Percentiles rank a stretch among this genome's conserved stretches.
Evolutionary conservation across 2,797 vertebrate genomes (phyloP).

Genomic region (Microctenopoma lineatum): DNA sequence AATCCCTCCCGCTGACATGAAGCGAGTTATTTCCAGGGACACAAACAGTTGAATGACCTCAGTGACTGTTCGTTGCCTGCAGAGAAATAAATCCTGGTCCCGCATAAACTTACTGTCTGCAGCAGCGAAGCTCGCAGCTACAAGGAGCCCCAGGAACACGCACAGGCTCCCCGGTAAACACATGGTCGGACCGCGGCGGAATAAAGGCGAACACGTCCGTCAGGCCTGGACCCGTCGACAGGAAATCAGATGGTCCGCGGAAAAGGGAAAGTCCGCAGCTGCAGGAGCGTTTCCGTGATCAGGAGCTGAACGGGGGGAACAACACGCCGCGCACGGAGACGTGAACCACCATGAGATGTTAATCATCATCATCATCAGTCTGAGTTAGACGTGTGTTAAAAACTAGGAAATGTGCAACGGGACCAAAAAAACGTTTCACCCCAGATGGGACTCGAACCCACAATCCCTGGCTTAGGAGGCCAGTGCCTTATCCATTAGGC

Average conservation of each 20-base stretch:
- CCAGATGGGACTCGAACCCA: slow-evolving; percentile 71
- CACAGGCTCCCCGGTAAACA: not conserved
- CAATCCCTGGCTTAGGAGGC: slow-evolving; percentile 78
- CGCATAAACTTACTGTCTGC: slow-evolving; percentile 48
- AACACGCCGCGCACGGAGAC: no score
- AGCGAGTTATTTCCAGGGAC: no score
- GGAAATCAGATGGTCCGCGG: not conserved
- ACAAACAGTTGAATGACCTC: no score
- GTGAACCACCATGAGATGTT: no score
- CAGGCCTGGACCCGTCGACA: not conserved
- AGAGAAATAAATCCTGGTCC: not conserved
- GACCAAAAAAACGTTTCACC: not conserved
- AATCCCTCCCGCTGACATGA: no score
- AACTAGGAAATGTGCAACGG: accelerated
- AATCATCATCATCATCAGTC: not conserved
- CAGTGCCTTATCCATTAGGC: slow-evolving; percentile 74
- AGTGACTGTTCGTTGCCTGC: no score
- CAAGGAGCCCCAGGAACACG: slow-evolving; percentile 26
- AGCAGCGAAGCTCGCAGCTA: slow-evolving; percentile 29
- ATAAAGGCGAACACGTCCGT: no score
- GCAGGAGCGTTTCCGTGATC: slow-evolving; percentile 47
- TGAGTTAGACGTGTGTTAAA: not conserved
- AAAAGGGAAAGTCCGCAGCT: slow-evolving; percentile 26
- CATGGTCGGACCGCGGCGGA: slow-evolving; percentile 31
- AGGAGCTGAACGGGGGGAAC: slow-evolving; percentile 29